Percentiles rank a stretch among this genome's conserved stretches.
Conservation (phyloP, 1,140 invertebrate species). For the Sesamia nonagrioides region DNA sequence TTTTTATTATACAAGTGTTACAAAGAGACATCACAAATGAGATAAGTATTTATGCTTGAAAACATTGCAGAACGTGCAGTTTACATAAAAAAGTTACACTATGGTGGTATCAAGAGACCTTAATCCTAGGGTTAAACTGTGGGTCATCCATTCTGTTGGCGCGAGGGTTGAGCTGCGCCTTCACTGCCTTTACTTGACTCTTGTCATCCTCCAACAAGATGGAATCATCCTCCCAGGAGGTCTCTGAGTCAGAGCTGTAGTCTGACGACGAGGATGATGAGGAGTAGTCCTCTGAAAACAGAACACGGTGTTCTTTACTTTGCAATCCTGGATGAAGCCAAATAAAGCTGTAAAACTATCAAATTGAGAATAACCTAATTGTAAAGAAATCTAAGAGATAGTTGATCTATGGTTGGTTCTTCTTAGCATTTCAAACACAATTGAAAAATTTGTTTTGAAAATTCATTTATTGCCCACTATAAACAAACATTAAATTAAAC, state of each 20-base stretch:
- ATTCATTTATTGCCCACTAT: too few relatives aligned
- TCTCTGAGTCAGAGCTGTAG: slow-evolving; percentile 82
- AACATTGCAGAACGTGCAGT: not conserved
- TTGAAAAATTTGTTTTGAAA: too few relatives aligned
- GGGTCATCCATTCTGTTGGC: slow-evolving; percentile 81
- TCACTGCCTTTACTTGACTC: slow-evolving; percentile 59
- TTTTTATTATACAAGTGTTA: too few relatives aligned
- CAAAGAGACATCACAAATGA: too few relatives aligned
- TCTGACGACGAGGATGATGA: slow-evolving; percentile 82
- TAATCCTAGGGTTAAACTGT: slow-evolving; percentile 70
- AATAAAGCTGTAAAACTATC: too few relatives aligned
- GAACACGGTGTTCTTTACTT: not conserved
- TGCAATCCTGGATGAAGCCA: not conserved
- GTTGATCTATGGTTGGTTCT: too few relatives aligned
- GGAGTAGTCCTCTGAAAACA: slow-evolving; percentile 71
- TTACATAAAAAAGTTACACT: not conserved
- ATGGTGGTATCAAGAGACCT: slow-evolving; percentile 58
- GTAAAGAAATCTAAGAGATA: too few relatives aligned
- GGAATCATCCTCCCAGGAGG: slow-evolving; percentile 81
- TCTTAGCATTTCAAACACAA: too few relatives aligned
- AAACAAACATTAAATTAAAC: too few relatives aligned
- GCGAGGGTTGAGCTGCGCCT: slow-evolving; percentile 71
- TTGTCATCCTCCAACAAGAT: slow-evolving; percentile 70
- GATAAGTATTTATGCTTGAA: too few relatives aligned
- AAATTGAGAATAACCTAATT: too few relatives aligned